Conservation (phyloP, 2,113 vertebrate species). For the Hydropotes inermis region DNA sequence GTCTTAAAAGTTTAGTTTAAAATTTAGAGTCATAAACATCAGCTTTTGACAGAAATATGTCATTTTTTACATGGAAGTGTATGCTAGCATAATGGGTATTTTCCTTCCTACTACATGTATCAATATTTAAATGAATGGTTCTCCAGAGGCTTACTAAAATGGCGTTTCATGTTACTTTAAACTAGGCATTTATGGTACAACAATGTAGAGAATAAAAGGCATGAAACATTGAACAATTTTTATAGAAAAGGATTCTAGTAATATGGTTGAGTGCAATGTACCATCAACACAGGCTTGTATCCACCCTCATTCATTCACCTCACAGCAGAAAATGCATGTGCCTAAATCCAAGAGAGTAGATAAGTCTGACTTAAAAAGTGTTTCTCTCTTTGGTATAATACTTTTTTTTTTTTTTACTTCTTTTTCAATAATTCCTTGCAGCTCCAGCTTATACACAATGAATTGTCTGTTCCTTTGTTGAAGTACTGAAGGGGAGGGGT, state of each 20-base stretch:
- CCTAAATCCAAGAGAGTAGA: conserved; percentile 32
- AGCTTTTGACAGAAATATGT: conserved; percentile 4
- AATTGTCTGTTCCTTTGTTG: conserved; percentile 59
- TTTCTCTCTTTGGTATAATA: conserved; percentile 25
- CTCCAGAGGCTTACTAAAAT: conserved; percentile 43
- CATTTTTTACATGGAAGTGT: not conserved
- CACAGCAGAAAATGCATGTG: not conserved
- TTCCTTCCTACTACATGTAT: not conserved
- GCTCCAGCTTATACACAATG: conserved; percentile 40
- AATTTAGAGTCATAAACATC: not conserved
- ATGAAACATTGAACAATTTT: not conserved
- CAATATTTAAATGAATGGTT: conserved; percentile 26
- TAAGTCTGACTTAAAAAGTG: conserved; percentile 48
- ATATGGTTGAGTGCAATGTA: not conserved
- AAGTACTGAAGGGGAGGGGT: not conserved
- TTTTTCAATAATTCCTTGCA: conserved; percentile 65
- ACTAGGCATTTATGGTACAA: not conserved
- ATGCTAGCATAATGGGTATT: not conserved
- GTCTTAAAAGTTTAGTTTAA: not conserved
- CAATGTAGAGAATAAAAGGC: conserved; percentile 17
- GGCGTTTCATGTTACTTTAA: conserved; percentile 6
- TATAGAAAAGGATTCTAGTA: not conserved
- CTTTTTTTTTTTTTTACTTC: not conserved
- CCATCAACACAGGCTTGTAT: not conserved
- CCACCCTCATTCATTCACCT: not conserved